Evolutionary conservation across 2,113 vertebrate genomes (phyloP), one percentile per base, ranked within the genome.

Genomic region (Epinephelus moara): DNA sequence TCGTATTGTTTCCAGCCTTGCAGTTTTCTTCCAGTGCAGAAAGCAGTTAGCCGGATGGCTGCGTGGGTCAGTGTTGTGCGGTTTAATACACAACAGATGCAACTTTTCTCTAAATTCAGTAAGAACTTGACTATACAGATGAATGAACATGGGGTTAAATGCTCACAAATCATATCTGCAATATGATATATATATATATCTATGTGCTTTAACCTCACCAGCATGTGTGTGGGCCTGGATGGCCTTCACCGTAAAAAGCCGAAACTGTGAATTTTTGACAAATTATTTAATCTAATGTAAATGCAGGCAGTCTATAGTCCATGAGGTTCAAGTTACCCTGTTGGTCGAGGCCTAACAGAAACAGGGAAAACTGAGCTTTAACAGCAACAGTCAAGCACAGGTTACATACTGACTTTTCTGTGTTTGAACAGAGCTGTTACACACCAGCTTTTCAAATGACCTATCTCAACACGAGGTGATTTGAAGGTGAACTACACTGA

Each of bases 41-140:
- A 70, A 75, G 49, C 40, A 56, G 21, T 56, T 45, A 60, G 62
- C 71, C 27, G 42, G 47, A 47, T 63, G 56, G 50, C 59, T 57
- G 45, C 19, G 1, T 50, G 53, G 73, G 66, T 85, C 64, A 79
- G 5, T 60, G 57, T 77, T 72, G 70, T 81, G 62, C 25, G 3
- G 30, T 82, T 55, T 81, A 66, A 77, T 21, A 68, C 23, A 71
- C 63, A 82, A 63, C 76, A 89, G 61, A 83, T 75, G 80, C 55
- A 75, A 69, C 21, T 0, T 21, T 69, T 21, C 0, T 76, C 67
- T 70, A 40, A 74, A 56, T 78, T 57, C 30, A 23, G 23, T 74
- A 45, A 55, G 33, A 71, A 85, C 21, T 25, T 52, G 17, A 59
- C 19, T 25, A 7, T 25, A 64, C 13, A 63, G 55, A 40, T 52